A percentile compares a stretch with the other conserved stretches of the same genome.
Evolutionary conservation across 2,888 invertebrate genomes (phyloP).

Genomic region (Ashinkailepas kermadecensis): DNA sequence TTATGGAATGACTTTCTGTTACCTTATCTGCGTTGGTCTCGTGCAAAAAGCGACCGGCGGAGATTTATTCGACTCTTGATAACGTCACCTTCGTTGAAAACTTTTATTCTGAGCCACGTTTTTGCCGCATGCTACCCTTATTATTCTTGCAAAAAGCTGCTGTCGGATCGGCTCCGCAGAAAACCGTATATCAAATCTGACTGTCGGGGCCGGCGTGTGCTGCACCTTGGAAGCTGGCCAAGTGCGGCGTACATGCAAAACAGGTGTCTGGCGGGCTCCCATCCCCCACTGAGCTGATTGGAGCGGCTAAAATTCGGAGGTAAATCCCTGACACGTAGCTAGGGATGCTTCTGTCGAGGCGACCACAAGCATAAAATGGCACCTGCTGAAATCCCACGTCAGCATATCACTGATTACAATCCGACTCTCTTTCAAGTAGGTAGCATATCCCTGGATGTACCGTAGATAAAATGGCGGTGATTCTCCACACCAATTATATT

Average conservation of each 20-base stretch:
- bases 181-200: not conserved
- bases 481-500: no score
- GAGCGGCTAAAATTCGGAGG: no score
- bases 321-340: no score
- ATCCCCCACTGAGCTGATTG: not conserved
- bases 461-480: no score
- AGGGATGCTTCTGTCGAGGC: no score
- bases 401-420: no score
- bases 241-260: not conserved
- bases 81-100: slow-evolving; percentile 19
- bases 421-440: no score
- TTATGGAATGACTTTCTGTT: slow-evolving; percentile 14
- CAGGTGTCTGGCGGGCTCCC: not conserved
- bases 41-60: not conserved
- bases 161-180: not conserved
- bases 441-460: no score
- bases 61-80: slow-evolving; percentile 7
- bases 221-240: not conserved
- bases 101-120: slow-evolving; percentile 6
- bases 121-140: slow-evolving; percentile 11
- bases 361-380: no score
- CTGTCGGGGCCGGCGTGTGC: not conserved
- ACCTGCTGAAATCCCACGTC: no score
- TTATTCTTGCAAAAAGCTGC: slow-evolving; percentile 18
- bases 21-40: slow-evolving; percentile 7